Conservation (phyloP, 2,797 vertebrate genomes). For the Emys orbicularis region DNA sequence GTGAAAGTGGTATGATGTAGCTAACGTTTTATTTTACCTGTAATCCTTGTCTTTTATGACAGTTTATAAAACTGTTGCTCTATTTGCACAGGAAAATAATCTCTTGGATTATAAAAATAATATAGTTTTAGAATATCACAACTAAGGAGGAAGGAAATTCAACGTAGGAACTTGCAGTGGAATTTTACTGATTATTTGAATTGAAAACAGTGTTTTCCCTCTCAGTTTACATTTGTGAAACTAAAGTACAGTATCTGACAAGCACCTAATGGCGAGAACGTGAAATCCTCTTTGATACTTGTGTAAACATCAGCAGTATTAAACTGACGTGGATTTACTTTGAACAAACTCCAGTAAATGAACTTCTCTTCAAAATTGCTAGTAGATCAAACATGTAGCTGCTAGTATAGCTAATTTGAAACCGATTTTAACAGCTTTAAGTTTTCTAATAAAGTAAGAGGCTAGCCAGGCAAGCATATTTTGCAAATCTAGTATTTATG, state of each 20-base stretch:
- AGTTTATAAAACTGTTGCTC: not conserved
- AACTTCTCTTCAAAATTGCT: slow-evolving; percentile 42
- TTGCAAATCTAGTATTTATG: not conserved
- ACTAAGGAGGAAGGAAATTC: not conserved
- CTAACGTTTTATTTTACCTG: rapidly evolving
- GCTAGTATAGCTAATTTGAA: not conserved
- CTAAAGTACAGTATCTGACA: not conserved
- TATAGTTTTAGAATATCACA: not conserved
- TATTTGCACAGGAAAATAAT: not conserved
- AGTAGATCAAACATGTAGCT: slow-evolving; percentile 26
- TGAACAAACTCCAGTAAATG: not conserved
- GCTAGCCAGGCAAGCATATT: not conserved
- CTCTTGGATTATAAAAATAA: not conserved
- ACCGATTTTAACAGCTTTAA: not conserved
- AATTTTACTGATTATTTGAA: not conserved
- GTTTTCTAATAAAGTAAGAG: not conserved
- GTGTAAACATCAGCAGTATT: slow-evolving; percentile 7
- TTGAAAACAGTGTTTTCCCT: not conserved
- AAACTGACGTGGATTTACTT: not conserved
- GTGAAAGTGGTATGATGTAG: rapidly evolving
- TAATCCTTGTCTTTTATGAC: not conserved
- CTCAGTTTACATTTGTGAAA: slow-evolving; percentile 2
- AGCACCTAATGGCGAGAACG: slow-evolving; percentile 21
- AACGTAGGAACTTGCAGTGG: not conserved
- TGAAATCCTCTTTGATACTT: not conserved